Evolutionary conservation across 92 coral and sea anemone genomes (phyloP), one percentile per base, ranked within the genome.

Genomic region (Virgularia gustaviana): DNA sequence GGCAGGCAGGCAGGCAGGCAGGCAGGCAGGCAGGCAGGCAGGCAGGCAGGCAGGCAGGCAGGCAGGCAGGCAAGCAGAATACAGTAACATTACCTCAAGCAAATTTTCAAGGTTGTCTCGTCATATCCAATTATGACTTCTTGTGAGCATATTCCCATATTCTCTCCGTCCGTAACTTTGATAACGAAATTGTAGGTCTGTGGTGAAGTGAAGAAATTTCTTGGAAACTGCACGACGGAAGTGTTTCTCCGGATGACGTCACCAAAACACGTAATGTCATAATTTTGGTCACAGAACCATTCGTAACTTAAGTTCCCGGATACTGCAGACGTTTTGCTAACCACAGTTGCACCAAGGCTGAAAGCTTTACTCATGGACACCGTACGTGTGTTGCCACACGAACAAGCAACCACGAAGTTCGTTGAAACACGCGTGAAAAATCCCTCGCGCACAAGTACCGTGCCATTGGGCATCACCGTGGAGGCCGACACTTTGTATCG

Each of bases 331-430:
- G 60, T 52, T 23, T 70, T 71, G 34, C 37, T 38, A 15, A 76
- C 31, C 24, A 59, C 41, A 9, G 90, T 81, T 11, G 90, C 96
- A 37, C 86, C 57, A 6, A 92, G 47, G 20, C 78, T 59, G 52
- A 85, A 73, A 5, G 77, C 74, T 29, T 68, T 59, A 58, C 71
- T 53, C 76, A 83, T 71, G 49, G 98, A 79, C 73, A 82, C 83
- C 57, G 74, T 83, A 30, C 96, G 84, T 32, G 51, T 43, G 43
- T 62, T 71, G 18, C 98, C 98, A 62, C 98, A 92, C 36, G 81
- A 87, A 65, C 85, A 83, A 32, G 24, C 20, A 16, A 88, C 98
- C 43, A 72, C 83, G 29, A 92, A 76, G 28, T 64, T 75, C 13
- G 81, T 83, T 62, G 41, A 49, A 19, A 80, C 86, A 57, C 85